Percentiles rank a stretch among this genome's conserved stretches.
phyloP scores from a whole-genome alignment of 2,888 invertebrate genomes.

The Buathra laborator region DNA sequence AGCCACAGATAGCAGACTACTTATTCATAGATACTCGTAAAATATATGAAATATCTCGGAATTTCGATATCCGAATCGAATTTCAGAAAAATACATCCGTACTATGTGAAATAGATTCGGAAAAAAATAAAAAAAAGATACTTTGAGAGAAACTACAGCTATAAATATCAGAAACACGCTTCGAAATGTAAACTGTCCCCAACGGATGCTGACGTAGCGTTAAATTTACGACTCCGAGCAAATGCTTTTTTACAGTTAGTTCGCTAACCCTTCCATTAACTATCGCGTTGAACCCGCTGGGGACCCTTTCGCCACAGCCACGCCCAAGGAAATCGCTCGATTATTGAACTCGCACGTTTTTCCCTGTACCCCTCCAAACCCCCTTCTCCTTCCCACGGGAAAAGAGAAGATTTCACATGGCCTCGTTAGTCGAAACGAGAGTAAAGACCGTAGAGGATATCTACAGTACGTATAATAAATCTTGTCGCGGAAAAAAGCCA shows the following conservation, averaged over 20 bases:
- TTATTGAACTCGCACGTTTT: conserved; percentile 35
- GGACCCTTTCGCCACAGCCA: conserved; percentile 42
- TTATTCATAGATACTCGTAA: not conserved
- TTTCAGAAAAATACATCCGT: not conserved
- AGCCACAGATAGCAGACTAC: not conserved
- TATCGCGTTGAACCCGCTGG: not conserved
- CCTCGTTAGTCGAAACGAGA: conserved; percentile 24
- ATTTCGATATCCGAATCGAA: not conserved
- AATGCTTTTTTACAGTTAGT: not conserved
- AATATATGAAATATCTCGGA: not conserved
- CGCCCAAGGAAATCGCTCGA: conserved; percentile 45
- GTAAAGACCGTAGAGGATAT: not conserved
- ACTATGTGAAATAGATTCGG: not conserved
- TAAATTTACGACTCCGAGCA: conserved; percentile 1
- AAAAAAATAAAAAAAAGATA: not conserved
- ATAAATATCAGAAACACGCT: not conserved
- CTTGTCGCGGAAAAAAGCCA: conserved; percentile 18
- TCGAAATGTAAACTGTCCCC: not conserved
- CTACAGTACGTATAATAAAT: conserved; percentile 28
- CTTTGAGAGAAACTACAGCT: not conserved
- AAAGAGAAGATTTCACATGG: conserved; percentile 9
- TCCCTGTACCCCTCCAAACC: not conserved
- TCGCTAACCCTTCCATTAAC: conserved; percentile 30
- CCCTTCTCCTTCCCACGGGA: not conserved
- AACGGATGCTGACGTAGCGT: conserved; percentile 19